A percentile compares a stretch with the other conserved stretches of the same genome.
Conservation (phyloP, 2,797 vertebrate genomes). For the Melanotaenia maccullochi region DNA sequence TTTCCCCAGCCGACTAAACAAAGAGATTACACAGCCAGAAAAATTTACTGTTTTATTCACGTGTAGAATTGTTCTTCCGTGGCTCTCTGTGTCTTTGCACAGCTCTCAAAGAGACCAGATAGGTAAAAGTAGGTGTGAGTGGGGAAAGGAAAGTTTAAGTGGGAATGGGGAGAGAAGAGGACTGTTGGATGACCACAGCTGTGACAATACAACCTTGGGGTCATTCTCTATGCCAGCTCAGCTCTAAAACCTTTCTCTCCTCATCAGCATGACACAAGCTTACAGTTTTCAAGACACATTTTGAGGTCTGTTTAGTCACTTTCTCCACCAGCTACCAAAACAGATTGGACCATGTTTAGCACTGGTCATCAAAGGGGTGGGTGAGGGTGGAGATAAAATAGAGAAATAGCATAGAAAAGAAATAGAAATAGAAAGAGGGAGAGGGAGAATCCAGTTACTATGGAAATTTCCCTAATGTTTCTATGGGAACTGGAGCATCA, state of each 20-base stretch:
- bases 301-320: constrained; percentile 58
- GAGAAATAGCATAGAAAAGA: too few species aligned
- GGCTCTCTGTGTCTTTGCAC: constrained; percentile 19
- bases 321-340: constrained; percentile 61
- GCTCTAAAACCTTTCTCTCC: constrained; percentile 42
- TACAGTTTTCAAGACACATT: constrained; percentile 46
- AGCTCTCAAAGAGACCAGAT: not conserved
- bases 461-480: constrained; percentile 70
- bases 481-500: constrained; percentile 70
- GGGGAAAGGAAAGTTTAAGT: constrained; percentile 25
- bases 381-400: not conserved
- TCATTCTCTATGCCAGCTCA: constrained; percentile 47
- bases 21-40: constrained; percentile 32
- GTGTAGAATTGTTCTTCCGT: constrained; percentile 16
- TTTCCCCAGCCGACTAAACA: constrained; percentile 39
- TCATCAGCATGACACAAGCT: constrained; percentile 24
- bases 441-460: constrained; percentile 66
- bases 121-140: constrained; percentile 36
- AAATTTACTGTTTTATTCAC: not conserved
- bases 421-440: not conserved
- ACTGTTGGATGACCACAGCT: constrained; percentile 69
- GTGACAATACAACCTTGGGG: constrained; percentile 63
- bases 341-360: constrained; percentile 68
- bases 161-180: constrained; percentile 23
- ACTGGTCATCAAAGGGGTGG: constrained; percentile 36